Evolutionary conservation across 2,113 vertebrate species (phyloP), one percentile per base, ranked within the genome.

Genomic region (Onychostoma macrolepis): DNA sequence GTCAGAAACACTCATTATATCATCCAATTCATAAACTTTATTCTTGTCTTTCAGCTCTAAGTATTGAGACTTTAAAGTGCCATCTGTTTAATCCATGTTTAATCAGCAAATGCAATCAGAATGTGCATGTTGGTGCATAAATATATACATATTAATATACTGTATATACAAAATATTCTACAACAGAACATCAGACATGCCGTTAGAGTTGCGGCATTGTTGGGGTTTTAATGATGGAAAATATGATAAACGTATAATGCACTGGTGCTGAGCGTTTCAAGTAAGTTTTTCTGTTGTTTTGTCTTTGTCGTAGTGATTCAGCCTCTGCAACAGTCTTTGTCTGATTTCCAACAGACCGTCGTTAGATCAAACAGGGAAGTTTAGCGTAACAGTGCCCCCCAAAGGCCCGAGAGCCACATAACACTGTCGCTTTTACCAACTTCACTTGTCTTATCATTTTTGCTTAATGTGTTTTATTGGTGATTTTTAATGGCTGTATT

Each of bases 341-440:
- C 36, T 74, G 75, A 50, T 53, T 28, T 78, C 43, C 75, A 78
- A 78, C 75, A 78, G 75, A 72, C 19, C 21, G 15, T 71, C 33
- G 17, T 72, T 72, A 15, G 72, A 43, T 45, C 24, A 75, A 26
- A 75, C 38, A 45, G 53, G n/a, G 53, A 80, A 80, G 79, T 43
- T 43, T 81, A 63, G 79, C 1, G 13, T 63, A 43, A 65, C 24
- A 81, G 24, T 81, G 79, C 79, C 79, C 12, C 79, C 79, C 6
- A 28, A 65, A 81, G 79, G 58, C 56, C 7, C 9, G 1, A 36
- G 4, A 28, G 7, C 7, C 15, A 2, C 7, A 41, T 17, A 12
- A 10, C 79, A 65, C 53, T 38, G 53, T n/a, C 53, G 15, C 7
- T 19, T 17, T 21, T 5, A 24, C 7, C 24, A 11, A 24, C 33